These are phyloP conservation scores for Sipha maydis DNA, from an alignment of 2,888 invertebrate genomes.

Conservation along the genomic window DNA sequence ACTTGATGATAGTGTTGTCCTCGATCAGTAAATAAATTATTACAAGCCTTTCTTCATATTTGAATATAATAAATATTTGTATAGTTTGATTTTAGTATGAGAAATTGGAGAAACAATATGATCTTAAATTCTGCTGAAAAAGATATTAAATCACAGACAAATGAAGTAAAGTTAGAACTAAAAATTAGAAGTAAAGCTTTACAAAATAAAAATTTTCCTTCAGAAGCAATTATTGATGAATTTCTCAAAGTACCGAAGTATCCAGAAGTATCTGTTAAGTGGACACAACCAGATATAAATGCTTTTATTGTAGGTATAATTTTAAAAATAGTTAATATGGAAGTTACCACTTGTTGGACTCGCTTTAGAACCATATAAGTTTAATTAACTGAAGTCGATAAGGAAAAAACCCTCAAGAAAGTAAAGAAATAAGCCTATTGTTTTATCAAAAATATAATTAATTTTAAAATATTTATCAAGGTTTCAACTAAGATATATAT, in stretches of 20 bases:
- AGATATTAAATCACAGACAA: slow-evolving; percentile 45
- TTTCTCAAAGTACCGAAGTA: slow-evolving; percentile 70
- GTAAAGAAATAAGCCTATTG: too few relatives aligned
- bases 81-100: slow-evolving; percentile 69
- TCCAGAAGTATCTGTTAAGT: slow-evolving; percentile 34
- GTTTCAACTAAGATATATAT: too few relatives aligned
- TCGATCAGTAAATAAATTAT: slow-evolving; percentile 71
- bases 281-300: slow-evolving; percentile 48
- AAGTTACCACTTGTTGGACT: neutral
- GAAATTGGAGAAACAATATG: slow-evolving; percentile 74
- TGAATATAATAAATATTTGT: neutral
- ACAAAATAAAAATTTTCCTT: slow-evolving; percentile 75
- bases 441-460: too few relatives aligned
- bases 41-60: slow-evolving; percentile 44
- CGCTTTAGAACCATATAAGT: too few relatives aligned
- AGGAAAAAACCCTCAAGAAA: too few relatives aligned
- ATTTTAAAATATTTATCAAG: too few relatives aligned
- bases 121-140: slow-evolving; percentile 63
- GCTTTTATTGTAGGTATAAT: slow-evolving; percentile 45
- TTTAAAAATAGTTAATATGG: neutral
- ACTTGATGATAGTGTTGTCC: slow-evolving; percentile 73
- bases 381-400: too few relatives aligned
- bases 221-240: slow-evolving; percentile 79
- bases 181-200: slow-evolving; percentile 77
- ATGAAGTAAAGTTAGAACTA: slow-evolving; percentile 72